Evolutionary conservation across 1,140 invertebrate genomes (phyloP).

Genomic region (Agraylea sexmaculata): DNA sequence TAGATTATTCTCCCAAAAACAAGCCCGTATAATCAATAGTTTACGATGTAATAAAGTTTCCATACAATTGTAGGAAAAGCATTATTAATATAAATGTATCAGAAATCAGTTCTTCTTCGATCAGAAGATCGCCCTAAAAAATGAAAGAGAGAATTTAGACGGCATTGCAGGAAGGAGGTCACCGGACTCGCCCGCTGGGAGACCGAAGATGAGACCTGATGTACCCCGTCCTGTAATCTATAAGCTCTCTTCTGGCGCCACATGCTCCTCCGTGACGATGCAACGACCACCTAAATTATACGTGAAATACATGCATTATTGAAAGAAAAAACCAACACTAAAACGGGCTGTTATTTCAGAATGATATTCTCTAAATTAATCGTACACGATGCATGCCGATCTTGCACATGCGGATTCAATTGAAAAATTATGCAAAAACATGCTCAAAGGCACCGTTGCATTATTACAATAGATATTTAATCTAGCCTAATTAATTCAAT

Average conservation of each 20-base stretch:
- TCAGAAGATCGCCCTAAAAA: neutral
- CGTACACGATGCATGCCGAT: too few relatives aligned
- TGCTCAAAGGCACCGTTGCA: too few relatives aligned
- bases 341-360: neutral
- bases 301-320: neutral
- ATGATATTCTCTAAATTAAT: neutral
- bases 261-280: slow-evolving; percentile 47
- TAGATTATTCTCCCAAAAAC: neutral
- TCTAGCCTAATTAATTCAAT: too few relatives aligned
- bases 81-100: neutral
- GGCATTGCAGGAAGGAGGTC: slow-evolving; percentile 38
- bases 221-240: slow-evolving; percentile 79
- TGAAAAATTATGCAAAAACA: too few relatives aligned
- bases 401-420: too few relatives aligned
- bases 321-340: neutral
- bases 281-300: slow-evolving; percentile 28
- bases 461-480: too few relatives aligned
- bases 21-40: neutral
- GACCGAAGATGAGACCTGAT: slow-evolving; percentile 81
- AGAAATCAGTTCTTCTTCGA: neutral
- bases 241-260: slow-evolving; percentile 47
- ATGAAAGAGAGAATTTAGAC: slow-evolving; percentile 4
- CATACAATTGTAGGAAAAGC: neutral
- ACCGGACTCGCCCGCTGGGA: slow-evolving; percentile 73
- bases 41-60: neutral